Evolutionary conservation across 2,888 invertebrate species (phyloP), one percentile per base, ranked within the genome.

Genomic region (Aporophyla lueneburgensis): DNA sequence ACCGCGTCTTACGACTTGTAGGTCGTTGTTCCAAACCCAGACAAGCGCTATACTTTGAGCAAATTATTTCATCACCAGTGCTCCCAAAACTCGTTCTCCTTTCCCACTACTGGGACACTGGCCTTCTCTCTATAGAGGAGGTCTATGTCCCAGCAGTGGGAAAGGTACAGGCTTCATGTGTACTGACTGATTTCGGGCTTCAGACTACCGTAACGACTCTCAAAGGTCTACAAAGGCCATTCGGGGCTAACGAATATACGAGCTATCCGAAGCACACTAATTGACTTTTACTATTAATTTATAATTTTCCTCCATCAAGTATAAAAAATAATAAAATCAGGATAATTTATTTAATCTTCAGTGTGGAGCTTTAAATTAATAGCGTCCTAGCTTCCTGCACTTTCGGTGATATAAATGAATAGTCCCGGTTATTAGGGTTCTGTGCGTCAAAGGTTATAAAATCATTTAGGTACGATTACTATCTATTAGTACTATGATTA

Each of bases 361-460:
- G 24, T 46, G 16, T 46, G 14, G 16, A 63, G 33, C 59, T 33
- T 58, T 74, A 74, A 66, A 67, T 66, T 33, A 74, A 14, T 61
- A 33, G 19, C 58, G 4, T 33, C 46, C 19, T 63, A 43, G 53
- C 53, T 24, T 61, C 59, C 53, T 66, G 59, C 74, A 74, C 46
- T 61, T 74, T 46, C 24, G n/a, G 66, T 59, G 54, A 46, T 66
- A 61, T 59, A 59, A 53, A 76, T 66, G 0, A 46, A 74, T 49
- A 59, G 53, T 33, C 33, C 33, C 21, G n/a, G 14, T 24, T 10
- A 46, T 24, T 66, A 66, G 66, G 53, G 76, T 74, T 33, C 70
- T 46, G 70, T 69, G 12, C 6, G 14, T 62, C 40, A 7, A 9
- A 59, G 27, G 9, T 59, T 33, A 59, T 21, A 59, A 33, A 0